Evolutionary conservation across 2,888 invertebrate species (phyloP).

Genomic region (Parnassius mnemosyne): DNA sequence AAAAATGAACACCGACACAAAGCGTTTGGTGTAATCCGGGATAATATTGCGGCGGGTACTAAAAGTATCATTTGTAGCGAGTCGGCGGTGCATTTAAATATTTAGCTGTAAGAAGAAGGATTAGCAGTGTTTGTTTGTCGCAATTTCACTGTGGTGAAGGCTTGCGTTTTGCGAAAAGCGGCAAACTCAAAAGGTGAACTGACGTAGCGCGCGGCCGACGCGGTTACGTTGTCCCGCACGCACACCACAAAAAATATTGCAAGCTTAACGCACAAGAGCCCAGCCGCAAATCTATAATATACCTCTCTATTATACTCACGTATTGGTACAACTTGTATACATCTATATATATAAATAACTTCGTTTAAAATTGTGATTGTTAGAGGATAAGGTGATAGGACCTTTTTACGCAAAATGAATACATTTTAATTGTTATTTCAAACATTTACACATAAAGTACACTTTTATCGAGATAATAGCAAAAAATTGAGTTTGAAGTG

Average conservation of each 20-base stretch:
- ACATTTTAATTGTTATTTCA: too few species aligned
- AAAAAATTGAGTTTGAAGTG: too few species aligned
- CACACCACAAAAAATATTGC: constrained; percentile 2
- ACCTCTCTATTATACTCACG: too few species aligned
- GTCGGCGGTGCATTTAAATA: constrained; percentile 64
- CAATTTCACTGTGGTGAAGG: constrained; percentile 48
- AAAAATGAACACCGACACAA: constrained; percentile 64
- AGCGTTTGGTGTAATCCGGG: constrained; percentile 63
- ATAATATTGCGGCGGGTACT: constrained; percentile 67
- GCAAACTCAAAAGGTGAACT: constrained; percentile 32
- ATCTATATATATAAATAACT: too few species aligned
- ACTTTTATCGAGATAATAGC: too few species aligned
- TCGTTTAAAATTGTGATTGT: too few species aligned
- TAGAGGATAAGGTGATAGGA: too few species aligned
- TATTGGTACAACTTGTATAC: neutral
- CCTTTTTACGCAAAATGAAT: too few species aligned
- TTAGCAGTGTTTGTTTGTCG: constrained; percentile 64
- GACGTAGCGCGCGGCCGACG: neutral
- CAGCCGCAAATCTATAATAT: neutral
- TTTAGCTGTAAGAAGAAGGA: constrained; percentile 64
- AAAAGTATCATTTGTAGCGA: constrained; percentile 67
- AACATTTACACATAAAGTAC: too few species aligned
- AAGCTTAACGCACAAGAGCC: neutral
- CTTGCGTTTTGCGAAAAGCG: constrained; percentile 30
- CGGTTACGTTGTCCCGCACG: neutral